Evolutionary conservation across 2,888 invertebrate species (phyloP), one percentile per base, ranked within the genome.

Genomic region (Ophion ellenae): DNA sequence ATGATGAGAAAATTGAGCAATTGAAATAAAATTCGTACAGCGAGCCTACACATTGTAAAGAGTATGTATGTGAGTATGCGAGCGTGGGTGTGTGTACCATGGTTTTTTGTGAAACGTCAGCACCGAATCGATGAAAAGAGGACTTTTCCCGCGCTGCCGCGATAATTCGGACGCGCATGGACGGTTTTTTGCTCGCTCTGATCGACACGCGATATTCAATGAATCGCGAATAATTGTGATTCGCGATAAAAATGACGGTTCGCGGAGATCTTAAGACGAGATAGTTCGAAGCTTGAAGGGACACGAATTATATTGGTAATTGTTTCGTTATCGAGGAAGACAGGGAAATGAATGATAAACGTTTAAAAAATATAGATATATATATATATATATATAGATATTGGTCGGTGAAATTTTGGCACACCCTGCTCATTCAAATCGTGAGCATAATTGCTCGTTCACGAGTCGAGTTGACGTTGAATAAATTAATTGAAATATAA

Each of bases 391-490:
- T 20, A 24, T 10, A 61, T 61, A 9, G 2, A 6, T 24, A 24
- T 10, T 24, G 61, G 32, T 40, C 36, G 75, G 17, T 36, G 28
- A n/a, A 47, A 45, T 17, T 4, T 28, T 78, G 78, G 74, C 75
- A 73, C 77, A 69, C 20, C 66, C 69, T 40, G 74, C 82, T 77
- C 77, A 59, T 81, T 32, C 11, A 20, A 45, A 53, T 70, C 28
- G 76, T 57, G 74, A 73, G 14, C 36, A 73, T 2, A 32, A 83
- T 81, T 74, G 83, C 83, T 86, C 83, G 83, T 70, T 69, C 53
- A 86, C 70, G 83, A 81, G 81, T 71, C 47, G 11, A 45, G 73
- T 85, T 73, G 59, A 81, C 83, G 76, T 81, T 78, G 24, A 69
- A 57, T 5, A 57, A 64, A 66, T 73, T 73, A 63, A 53, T 67